These are phyloP conservation scores for Malurus leucopterus DNA, from an alignment of 2,797 vertebrate genomes.

Conservation along the genomic window DNA sequence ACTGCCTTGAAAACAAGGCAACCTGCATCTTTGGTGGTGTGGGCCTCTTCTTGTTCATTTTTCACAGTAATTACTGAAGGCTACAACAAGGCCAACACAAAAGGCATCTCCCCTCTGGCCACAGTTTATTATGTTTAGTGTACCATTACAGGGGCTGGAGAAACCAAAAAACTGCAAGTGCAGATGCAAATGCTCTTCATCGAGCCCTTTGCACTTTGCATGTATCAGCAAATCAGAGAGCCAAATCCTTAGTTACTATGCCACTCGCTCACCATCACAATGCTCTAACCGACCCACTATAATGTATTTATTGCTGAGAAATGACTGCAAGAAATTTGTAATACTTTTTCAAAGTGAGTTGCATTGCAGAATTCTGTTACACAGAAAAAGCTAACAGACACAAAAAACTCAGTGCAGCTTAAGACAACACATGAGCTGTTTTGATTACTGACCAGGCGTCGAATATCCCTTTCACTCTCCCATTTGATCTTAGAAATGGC, in stretches of 20 bases:
- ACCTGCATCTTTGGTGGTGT: background rate
- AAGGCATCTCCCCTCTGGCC: background rate
- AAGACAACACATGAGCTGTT: background rate
- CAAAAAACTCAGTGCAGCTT: background rate
- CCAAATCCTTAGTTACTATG: background rate
- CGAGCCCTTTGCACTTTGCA: background rate
- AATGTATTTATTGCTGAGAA: background rate
- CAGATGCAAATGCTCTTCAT: background rate
- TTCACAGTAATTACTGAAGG: background rate
- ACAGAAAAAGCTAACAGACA: background rate
- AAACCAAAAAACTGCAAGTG: background rate
- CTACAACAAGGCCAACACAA: background rate
- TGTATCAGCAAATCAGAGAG: background rate
- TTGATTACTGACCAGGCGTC: conserved; percentile 85
- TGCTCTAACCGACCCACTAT: background rate
- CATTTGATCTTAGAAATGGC: conserved; percentile 98
- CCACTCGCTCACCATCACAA: background rate
- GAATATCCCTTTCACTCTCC: conserved; percentile 93
- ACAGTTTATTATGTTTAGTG: background rate
- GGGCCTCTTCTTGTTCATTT: background rate
- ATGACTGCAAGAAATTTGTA: background rate
- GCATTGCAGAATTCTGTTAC: background rate
- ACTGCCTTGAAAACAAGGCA: fast-evolving
- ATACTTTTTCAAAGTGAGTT: background rate
- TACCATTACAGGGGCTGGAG: background rate